A percentile compares a stretch with the other conserved stretches of the same genome.
phyloP scores from a whole-genome alignment of 2,797 vertebrate species.

The Limnodromus scolopaceus region DNA sequence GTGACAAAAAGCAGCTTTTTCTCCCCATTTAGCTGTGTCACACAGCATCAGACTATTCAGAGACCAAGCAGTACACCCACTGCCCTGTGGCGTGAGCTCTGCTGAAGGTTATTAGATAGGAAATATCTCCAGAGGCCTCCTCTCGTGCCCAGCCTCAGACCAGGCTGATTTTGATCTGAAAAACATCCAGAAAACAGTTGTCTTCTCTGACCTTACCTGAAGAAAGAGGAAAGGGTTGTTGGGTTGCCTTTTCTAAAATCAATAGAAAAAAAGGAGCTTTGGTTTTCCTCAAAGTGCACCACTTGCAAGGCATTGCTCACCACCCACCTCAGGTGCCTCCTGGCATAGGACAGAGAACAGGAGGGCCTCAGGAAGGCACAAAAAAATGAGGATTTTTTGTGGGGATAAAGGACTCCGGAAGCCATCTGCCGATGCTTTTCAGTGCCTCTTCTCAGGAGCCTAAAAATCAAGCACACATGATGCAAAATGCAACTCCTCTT shows the following conservation, averaged over 20 bases:
- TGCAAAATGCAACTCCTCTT: not conserved
- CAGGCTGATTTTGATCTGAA: not conserved
- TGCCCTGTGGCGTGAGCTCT: not conserved
- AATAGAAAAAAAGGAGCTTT: not conserved
- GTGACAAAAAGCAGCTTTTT: not conserved
- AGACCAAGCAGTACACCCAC: not conserved
- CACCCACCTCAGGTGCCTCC: not conserved
- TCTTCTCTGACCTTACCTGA: not conserved
- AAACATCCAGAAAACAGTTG: not conserved
- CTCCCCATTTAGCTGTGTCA: not conserved
- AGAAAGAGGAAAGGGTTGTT: not conserved
- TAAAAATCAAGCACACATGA: fast-evolving
- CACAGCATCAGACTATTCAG: not conserved
- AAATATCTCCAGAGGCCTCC: not conserved
- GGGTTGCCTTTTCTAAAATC: not conserved
- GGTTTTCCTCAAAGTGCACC: not conserved
- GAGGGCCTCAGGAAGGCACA: not conserved
- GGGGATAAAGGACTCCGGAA: not conserved
- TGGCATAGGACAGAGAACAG: not conserved
- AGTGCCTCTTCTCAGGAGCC: not conserved
- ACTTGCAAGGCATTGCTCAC: fast-evolving
- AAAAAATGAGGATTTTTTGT: not conserved
- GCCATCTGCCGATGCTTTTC: not conserved
- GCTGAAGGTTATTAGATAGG: not conserved
- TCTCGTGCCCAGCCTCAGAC: not conserved